These are phyloP conservation scores for Gracilinanus agilis DNA, from an alignment of 2,113 vertebrate species.

Conservation along the genomic window DNA sequence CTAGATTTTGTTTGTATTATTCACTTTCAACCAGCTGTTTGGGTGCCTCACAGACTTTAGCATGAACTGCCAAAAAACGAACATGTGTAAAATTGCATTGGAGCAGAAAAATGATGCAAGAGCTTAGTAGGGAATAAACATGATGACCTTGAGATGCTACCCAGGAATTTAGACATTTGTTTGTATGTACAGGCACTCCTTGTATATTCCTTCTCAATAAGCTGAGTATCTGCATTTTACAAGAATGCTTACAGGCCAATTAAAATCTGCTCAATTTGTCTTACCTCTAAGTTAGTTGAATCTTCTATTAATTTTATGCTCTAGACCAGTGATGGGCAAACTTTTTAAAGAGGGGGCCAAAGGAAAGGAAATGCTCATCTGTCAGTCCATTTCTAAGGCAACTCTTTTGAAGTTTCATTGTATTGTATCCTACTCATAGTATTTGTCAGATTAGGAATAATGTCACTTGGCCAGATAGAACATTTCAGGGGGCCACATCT, in stretches of 20 bases:
- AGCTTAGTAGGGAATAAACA: neutral
- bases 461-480: too few species aligned
- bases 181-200: neutral
- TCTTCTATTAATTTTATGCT: neutral
- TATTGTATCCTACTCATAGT: too few species aligned
- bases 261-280: neutral
- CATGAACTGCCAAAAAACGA: neutral
- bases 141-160: neutral
- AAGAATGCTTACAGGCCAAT: neutral
- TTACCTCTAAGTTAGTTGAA: conserved; percentile 1
- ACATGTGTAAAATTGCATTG: neutral
- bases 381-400: too few species aligned
- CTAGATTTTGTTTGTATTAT: conserved; percentile 18
- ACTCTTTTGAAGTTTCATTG: too few species aligned
- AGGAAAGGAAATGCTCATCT: too few species aligned
- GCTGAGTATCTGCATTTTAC: neutral
- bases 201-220: neutral
- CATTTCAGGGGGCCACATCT: too few species aligned
- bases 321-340: too few species aligned
- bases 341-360: too few species aligned
- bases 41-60: neutral
- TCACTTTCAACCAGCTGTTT: neutral
- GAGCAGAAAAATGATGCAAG: neutral
- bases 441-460: too few species aligned
- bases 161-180: neutral